A percentile compares a stretch with the other conserved stretches of the same genome.
Evolutionary conservation across 2,113 vertebrate species (phyloP).

Genomic region (Anhinga anhinga): DNA sequence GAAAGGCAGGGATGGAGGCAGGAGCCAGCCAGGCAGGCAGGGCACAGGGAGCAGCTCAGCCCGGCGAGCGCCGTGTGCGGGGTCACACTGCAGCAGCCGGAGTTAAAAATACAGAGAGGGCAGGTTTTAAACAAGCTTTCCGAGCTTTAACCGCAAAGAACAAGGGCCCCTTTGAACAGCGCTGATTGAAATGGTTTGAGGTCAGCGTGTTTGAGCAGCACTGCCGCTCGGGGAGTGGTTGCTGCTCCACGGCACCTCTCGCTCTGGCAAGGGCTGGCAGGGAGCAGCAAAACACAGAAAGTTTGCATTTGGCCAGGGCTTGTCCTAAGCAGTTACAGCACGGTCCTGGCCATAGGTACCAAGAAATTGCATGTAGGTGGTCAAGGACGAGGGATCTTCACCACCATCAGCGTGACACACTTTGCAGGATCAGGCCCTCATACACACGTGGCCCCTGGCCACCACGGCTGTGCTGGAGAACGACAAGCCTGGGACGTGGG

Average conservation of each 20-base stretch:
- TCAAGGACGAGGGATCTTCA: background rate
- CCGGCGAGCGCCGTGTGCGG: fast-evolving
- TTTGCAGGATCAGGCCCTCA: background rate
- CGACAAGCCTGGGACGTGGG: background rate
- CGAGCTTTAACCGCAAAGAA: background rate
- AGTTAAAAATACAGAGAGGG: background rate
- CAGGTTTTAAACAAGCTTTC: background rate
- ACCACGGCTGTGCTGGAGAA: background rate
- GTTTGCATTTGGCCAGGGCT: background rate
- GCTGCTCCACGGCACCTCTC: fast-evolving
- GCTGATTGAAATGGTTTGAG: background rate
- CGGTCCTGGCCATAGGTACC: fast-evolving
- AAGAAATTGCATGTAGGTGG: fast-evolving
- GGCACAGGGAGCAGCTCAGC: background rate
- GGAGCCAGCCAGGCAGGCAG: background rate
- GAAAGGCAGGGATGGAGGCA: background rate
- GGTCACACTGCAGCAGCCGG: background rate
- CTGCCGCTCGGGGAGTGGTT: background rate
- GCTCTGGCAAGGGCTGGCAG: background rate
- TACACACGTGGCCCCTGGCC: too few species aligned
- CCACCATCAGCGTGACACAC: too few species aligned
- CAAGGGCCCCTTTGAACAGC: background rate
- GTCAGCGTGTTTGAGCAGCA: background rate
- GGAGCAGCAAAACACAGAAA: background rate
- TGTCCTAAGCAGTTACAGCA: background rate